Percentiles rank a stretch among this genome's conserved stretches.
Evolutionary conservation across 2,797 vertebrate species (phyloP).

Genomic region (Atherinosoma microstoma): DNA sequence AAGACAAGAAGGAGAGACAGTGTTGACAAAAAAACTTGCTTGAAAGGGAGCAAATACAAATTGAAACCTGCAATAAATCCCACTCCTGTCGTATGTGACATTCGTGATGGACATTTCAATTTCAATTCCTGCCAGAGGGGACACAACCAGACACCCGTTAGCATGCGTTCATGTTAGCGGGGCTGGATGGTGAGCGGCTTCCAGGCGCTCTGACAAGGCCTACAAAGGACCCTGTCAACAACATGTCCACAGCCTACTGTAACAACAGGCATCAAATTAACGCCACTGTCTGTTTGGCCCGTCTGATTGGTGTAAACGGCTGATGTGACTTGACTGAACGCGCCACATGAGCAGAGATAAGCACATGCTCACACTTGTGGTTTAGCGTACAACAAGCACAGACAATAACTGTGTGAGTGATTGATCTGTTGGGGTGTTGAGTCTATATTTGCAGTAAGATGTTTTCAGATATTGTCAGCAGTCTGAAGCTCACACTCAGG

Average conservation of each 20-base stretch:
- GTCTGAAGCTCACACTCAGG: neutral
- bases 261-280: slow-evolving; percentile 29
- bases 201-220: slow-evolving; percentile 47
- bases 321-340: slow-evolving; percentile 26
- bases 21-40: neutral
- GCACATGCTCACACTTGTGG: neutral
- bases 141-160: slow-evolving; percentile 32
- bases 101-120: slow-evolving; percentile 53
- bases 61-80: slow-evolving; percentile 19
- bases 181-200: slow-evolving; percentile 35
- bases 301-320: slow-evolving; percentile 33
- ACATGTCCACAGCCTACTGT: slow-evolving; percentile 20
- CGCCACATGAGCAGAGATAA: slow-evolving; percentile 5
- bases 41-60: slow-evolving; percentile 20
- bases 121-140: slow-evolving; percentile 27
- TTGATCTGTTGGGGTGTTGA: slow-evolving; percentile 20
- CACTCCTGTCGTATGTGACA: slow-evolving; percentile 26
- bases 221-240: slow-evolving; percentile 58
- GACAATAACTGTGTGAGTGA: slow-evolving; percentile 19
- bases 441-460: neutral
- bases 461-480: neutral
- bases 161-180: slow-evolving; percentile 25
- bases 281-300: slow-evolving; percentile 18
- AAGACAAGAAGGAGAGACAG: slow-evolving; percentile 21
- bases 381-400: neutral